Evolutionary conservation across 2,888 invertebrate species (phyloP), one percentile per base, ranked within the genome.

Genomic region (Labia minor): DNA sequence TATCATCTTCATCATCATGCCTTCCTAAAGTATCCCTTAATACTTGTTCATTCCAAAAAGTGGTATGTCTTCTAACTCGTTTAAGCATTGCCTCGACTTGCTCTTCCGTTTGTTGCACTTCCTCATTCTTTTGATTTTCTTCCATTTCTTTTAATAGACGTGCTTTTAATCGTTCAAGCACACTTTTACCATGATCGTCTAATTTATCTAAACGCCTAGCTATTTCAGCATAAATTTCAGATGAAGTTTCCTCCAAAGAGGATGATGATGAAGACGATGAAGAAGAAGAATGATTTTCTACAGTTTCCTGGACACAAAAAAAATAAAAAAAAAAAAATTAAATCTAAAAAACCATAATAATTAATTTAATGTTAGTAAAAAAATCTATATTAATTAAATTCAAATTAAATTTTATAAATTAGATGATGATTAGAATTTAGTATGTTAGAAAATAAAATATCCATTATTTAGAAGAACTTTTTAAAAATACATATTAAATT

Each of bases 181-280:
- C 6, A n/a, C 26, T 20, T 18, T 33, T 14, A 26, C 37, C 20
- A 33, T 63, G 26, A 21, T 37, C 64, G 21, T 19, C 26, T 19
- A 61, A 3, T 19, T 62, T 14, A 20, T 33, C 26, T 63, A 37
- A n/a, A 21, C 63, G 26, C 69, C 65, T 10, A 21, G 63, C 8
- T 21, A 63, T 14, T 78, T 75, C 70, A 78, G 78, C 37, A 81
- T 85, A 0, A 87, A 76, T 70, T 76, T 81, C 18, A 79, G 74
- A 64, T 87, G 74, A 3, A 87, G 81, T 33, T 79, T 75, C 67
- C 81, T 80, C 0, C 86, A 86, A 65, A 81, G 79, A 0, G 79
- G 78, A 0, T 87, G 87, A 11, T n/a, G n/a, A n/a, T n/a, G n/a
- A n/a, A 87, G 73, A 0, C 79, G 79, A 69, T 81, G n/a, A n/a